Base-by-base conservation (phyloP, 1,140 invertebrate species). In the Hyles vespertilio region DNA sequence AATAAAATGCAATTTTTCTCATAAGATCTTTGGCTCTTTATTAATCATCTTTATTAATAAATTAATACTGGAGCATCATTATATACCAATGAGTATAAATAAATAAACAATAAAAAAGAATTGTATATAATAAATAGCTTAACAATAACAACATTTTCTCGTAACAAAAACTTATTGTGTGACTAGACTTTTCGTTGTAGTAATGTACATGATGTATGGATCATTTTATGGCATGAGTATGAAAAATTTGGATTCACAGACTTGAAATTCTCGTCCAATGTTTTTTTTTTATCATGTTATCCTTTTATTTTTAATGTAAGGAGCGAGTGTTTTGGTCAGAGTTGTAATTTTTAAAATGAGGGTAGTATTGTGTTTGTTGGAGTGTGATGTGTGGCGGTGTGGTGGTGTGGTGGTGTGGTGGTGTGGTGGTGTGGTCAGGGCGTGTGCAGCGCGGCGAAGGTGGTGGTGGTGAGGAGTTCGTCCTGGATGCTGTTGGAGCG, bases 401-500 rank as follows among this genome's bases (percentile, higher is more conserved):
- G n/a, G n/a, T n/a, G n/a, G n/a, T n/a, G 7, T 4, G 36, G 36
- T 3, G 3, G 36, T 36, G 7, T 3, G 36, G 3, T 4, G 36
- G 36, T 43, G 9, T 48, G 46, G 48, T 50, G 5, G 59, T 47
- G 36, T 7, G 45, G 53, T 69, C 67, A 81, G 54, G 71, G 77
- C 44, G 59, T 70, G 59, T 22, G 77, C 8, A 40, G 1, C 36
- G 36, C 74, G 36, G 1, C 2, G 36, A 40, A 40, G 1, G 36
- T 40, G 36, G 36, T 40, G 62, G 91, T 92, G 65, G 94, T 94
- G 67, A 92, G 91, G 63, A 96, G 89, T 89, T 96, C 95, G 69
- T 95, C 94, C 80, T 95, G 92, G 90, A 95, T 94, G 89, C 94
- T 95, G 76, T 94, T 94, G 59, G 94, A 95, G 82, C 94, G 91